Percentiles rank a stretch among this genome's conserved stretches.
Evolutionary conservation across 2,797 vertebrate genomes (phyloP).

Genomic region (Anolis apletophallus): DNA sequence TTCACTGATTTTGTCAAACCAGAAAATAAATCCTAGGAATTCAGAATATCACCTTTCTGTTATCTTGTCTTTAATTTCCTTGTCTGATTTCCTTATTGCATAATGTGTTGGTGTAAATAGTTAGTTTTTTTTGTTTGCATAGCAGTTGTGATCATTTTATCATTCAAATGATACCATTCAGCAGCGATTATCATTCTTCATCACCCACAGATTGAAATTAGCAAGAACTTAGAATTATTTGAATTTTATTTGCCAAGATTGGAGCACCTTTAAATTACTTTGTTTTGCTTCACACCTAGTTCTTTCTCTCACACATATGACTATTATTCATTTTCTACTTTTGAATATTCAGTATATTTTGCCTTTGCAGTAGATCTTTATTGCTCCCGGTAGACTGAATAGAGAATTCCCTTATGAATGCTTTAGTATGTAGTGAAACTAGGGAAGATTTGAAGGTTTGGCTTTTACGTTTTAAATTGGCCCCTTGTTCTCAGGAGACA

Average conservation of each 20-base stretch:
- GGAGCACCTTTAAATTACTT: background rate
- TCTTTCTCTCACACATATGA: background rate
- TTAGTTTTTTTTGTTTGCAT: background rate
- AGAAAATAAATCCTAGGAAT: constrained; percentile 24
- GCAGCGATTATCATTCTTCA: background rate
- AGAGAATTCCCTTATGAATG: constrained; percentile 30
- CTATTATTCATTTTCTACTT: background rate
- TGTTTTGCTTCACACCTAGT: background rate
- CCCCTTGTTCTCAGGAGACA: constrained; percentile 49
- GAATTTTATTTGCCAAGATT: background rate
- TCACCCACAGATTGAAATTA: background rate
- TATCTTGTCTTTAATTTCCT: constrained; percentile 14
- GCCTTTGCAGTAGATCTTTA: constrained; percentile 25
- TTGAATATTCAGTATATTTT: constrained; percentile 25
- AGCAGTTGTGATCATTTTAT: background rate
- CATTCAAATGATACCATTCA: background rate
- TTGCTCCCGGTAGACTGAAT: constrained; percentile 19
- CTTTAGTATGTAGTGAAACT: constrained; percentile 26
- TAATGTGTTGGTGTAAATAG: background rate
- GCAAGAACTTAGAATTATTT: background rate
- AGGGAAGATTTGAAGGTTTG: constrained; percentile 15
- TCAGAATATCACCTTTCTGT: background rate
- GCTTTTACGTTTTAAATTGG: constrained; percentile 40
- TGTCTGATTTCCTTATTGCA: constrained; percentile 3
- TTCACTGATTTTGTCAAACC: constrained; percentile 3